Evolutionary conservation across 2,797 vertebrate genomes (phyloP), one percentile per base, ranked within the genome.

Genomic region (Onychomys leucogaster): DNA sequence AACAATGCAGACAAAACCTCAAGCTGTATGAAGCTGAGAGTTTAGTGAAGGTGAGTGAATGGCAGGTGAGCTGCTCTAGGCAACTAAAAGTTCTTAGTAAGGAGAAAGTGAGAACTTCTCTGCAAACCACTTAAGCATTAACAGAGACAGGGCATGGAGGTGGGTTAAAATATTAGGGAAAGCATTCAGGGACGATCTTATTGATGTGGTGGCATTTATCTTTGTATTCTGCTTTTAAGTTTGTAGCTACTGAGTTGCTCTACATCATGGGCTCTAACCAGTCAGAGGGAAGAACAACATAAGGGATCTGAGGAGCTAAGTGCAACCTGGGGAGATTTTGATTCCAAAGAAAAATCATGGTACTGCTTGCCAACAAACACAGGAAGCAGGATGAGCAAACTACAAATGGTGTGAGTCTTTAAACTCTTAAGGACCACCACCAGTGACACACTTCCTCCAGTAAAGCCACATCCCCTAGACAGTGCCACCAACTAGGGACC

Each of bases 341-440:
- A 82, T 94, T 77, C 89, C 21, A 81, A 96, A 84, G 71, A 37
- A 71, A 87, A 93, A 27, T 69, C 52, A 32, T 8, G 57, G 77
- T 32, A 12, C 7, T 65, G 11, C 57, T 94, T 94, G 46, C 57
- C 63, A 2, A 6, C 80, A 37, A 73, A 32, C 65, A 52, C 16
- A 52, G 37, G 59, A 14, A 69, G 3, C 43, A 85, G 17, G 34
- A 11, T n/a, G 11, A 85, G 32, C 43, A n/a, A 52, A 52, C 83
- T 52, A 49, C 12, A 86, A 69, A 69, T 25, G 61, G 12, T 5
- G 2, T 25, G 32, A 52, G 41, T 86, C 43, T 85, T 65, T 65
- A 49, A 83, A 84, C 29, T 23, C 82, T 84, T 46, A 32, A 43
- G 46, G 41, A 32, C 82, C 41, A 46, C 16, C 25, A 41, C 10